phyloP scores from a whole-genome alignment of 2,113 vertebrate genomes.

The Pyrgilauda ruficollis region DNA sequence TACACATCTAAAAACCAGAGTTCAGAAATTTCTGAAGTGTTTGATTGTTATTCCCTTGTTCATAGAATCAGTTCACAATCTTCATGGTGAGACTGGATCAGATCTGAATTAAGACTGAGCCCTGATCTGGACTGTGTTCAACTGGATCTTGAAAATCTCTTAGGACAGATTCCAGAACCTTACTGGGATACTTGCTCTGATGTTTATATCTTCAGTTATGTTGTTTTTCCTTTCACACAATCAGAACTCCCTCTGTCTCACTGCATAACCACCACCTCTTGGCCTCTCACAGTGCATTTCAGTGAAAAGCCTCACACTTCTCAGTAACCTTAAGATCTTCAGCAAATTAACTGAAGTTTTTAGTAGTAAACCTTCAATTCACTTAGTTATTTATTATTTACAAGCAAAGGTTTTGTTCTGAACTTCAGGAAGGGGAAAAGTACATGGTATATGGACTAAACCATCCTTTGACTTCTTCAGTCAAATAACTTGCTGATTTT shows the following conservation, averaged over 20 bases:
- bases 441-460: background rate
- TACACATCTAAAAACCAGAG: background rate
- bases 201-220: background rate
- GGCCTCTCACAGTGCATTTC: background rate
- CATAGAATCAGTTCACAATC: background rate
- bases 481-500: background rate
- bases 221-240: background rate
- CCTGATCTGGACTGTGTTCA: background rate
- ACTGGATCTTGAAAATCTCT: background rate
- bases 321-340: background rate
- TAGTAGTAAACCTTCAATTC: background rate
- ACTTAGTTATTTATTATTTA: background rate
- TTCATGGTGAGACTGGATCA: background rate
- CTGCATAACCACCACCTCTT: background rate
- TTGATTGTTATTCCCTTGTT: background rate
- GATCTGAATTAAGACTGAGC: background rate
- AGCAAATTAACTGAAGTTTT: background rate
- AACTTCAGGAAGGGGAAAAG: background rate
- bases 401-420: background rate
- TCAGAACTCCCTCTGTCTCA: background rate
- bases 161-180: background rate
- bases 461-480: background rate
- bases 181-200: background rate
- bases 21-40: background rate
- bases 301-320: background rate